Evolutionary conservation across 2,888 invertebrate species (phyloP), one percentile per base, ranked within the genome.

Genomic region (Penaeus monodon): DNA sequence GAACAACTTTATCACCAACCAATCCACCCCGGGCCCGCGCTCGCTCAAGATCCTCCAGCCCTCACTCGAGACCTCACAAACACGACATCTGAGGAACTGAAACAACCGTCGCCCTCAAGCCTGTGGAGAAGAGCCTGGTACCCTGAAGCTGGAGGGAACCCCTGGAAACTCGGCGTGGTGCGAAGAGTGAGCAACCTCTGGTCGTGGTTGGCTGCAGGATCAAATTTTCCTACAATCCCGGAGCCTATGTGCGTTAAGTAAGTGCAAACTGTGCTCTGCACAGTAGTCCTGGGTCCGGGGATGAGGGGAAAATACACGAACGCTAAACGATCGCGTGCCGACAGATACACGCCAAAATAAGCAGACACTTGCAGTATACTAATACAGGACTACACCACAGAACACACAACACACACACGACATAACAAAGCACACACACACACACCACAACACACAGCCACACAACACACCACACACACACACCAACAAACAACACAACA

Each of bases 191-290:
- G 97, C 93, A 96, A 97, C 92, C 94, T 97, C 79, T 97, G 98
- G 96, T 96, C 96, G 93, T n/a, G n/a, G n/a, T n/a, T 98, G 97
- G 98, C 94, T 98, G 92, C 94, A 96, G 91, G 96, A 97, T 92
- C 96, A n/a, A 98, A 93, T 95, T 95, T 91, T 97, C 97, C 93
- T 94, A 96, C 87, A n/a, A 93, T 96, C 57, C 86, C 91, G 92
- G 93, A 88, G 88, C 94, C 94, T 90, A 94, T 94, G 91, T 94
- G 94, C 91, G 92, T 93, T n/a, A n/a, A n/a, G n/a, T 88, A 93
- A 94, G 86, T 91, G 91, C 63, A 73, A 88, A 14, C 29, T 57
- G 57, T 76, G n/a, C n/a, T n/a, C n/a, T n/a, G n/a, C 86, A 24
- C 77, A 90, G 91, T 90, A 90, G 76, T 6, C 33, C 22, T 4